Conservation (phyloP, 1,140 invertebrate genomes). For the Zaprionus capensis region DNA sequence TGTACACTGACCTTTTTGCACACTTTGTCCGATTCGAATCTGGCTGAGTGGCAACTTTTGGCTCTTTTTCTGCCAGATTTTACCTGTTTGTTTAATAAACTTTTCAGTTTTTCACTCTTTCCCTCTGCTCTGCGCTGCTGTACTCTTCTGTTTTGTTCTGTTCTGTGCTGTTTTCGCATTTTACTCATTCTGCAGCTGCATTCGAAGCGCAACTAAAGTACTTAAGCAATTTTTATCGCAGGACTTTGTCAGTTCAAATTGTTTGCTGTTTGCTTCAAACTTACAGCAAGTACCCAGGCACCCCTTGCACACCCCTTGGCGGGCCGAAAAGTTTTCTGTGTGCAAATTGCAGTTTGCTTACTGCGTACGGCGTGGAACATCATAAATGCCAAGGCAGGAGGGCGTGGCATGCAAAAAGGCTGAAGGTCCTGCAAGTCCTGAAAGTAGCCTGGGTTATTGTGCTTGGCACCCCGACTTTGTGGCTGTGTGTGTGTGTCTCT, state of each 20-base stretch:
- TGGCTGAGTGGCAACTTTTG: constrained; percentile 45
- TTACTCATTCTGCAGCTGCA: constrained; percentile 36
- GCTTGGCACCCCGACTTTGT: constrained; percentile 17
- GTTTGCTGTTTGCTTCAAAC: constrained; percentile 63
- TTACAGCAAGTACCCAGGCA: constrained; percentile 39
- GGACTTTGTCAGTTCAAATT: constrained; percentile 79
- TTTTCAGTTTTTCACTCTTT: constrained; percentile 21
- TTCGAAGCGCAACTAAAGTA: constrained; percentile 67
- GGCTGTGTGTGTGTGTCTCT: background rate
- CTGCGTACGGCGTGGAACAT: constrained; percentile 63
- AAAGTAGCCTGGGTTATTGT: constrained; percentile 28
- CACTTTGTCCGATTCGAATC: constrained; percentile 25
- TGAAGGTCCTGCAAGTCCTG: constrained; percentile 24
- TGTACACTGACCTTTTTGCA: constrained; percentile 1
- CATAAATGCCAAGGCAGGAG: constrained; percentile 65
- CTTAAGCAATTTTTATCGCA: constrained; percentile 77
- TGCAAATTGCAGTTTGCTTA: constrained; percentile 71
- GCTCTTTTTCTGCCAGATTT: constrained; percentile 42
- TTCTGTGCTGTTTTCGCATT: background rate
- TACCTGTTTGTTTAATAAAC: constrained; percentile 75
- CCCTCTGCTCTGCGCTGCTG: background rate
- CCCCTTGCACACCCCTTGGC: background rate
- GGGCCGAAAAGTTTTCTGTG: constrained; percentile 47
- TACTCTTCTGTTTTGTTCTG: background rate
- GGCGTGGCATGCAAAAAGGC: constrained; percentile 57